Percentiles rank a stretch among this genome's conserved stretches.
These are phyloP conservation scores for Falco columbarius DNA, from an alignment of 2,797 vertebrate genomes.

Conservation along the genomic window DNA sequence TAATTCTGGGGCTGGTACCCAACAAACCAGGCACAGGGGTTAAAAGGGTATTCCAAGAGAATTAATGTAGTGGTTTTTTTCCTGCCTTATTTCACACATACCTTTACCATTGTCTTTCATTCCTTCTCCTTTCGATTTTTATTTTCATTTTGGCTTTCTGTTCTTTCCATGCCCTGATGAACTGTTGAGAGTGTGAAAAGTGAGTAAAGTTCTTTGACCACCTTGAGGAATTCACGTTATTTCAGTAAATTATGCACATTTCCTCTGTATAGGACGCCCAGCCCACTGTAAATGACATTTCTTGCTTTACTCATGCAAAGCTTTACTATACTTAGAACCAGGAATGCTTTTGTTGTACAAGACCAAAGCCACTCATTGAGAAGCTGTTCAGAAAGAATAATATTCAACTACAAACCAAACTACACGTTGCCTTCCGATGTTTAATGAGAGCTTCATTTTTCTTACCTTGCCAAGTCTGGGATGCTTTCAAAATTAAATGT, in stretches of 20 bases:
- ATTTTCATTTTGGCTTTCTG: not conserved
- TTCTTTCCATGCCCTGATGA: not conserved
- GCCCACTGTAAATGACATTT: not conserved
- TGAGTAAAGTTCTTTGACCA: not conserved
- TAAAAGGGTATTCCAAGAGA: not conserved
- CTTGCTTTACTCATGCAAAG: not conserved
- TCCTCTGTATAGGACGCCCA: not conserved
- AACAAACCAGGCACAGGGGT: not conserved
- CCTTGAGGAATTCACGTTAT: not conserved
- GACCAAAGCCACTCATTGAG: not conserved
- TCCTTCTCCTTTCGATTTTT: not conserved
- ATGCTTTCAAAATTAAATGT: constrained; percentile 10
- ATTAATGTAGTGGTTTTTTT: not conserved
- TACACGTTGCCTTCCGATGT: not conserved
- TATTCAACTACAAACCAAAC: not conserved
- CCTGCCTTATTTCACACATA: not conserved
- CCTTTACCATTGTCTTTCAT: not conserved
- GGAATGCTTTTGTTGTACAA: not conserved
- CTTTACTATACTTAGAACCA: not conserved
- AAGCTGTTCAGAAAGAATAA: not conserved
- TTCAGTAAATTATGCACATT: constrained; percentile 8
- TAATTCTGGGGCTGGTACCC: not conserved
- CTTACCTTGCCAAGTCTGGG: not conserved
- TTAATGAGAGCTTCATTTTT: not conserved
- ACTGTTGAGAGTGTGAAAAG: not conserved